phyloP scores from a whole-genome alignment of 2,797 vertebrate species.

The Sus cebifrons region DNA sequence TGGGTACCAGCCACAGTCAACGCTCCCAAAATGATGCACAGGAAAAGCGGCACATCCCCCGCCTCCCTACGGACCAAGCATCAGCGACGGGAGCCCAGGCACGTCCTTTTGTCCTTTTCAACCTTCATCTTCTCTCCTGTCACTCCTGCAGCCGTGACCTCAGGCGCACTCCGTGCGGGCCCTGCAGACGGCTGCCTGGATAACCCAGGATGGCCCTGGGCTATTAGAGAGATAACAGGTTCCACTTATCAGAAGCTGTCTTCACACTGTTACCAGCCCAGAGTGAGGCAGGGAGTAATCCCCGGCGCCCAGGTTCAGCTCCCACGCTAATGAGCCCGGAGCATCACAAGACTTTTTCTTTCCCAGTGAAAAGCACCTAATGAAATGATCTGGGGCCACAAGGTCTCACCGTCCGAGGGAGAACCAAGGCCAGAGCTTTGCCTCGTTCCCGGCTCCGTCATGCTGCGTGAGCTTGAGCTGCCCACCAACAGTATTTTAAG shows the following conservation, averaged over 20 bases:
- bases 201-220: background rate
- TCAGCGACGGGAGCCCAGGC: too few species aligned
- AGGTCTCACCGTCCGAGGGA: background rate
- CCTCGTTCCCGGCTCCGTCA: background rate
- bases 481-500: background rate
- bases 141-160: background rate
- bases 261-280: background rate
- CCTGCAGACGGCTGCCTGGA: background rate
- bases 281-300: background rate
- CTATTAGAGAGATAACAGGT: constrained; percentile 8
- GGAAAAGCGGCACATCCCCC: fast-evolving
- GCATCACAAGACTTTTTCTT: background rate
- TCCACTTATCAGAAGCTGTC: constrained; percentile 11
- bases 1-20: background rate
- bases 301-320: background rate
- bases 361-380: background rate
- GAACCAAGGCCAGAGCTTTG: background rate
- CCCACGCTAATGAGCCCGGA: fast-evolving
- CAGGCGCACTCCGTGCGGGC: background rate
- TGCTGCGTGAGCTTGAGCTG: background rate
- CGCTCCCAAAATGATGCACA: background rate
- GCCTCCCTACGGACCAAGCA: background rate
- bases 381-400: background rate
- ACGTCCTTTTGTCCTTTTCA: background rate
- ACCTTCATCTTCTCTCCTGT: background rate